phyloP scores from a whole-genome alignment of 2,113 vertebrate species.

The Dicerorhinus sumatrensis region DNA sequence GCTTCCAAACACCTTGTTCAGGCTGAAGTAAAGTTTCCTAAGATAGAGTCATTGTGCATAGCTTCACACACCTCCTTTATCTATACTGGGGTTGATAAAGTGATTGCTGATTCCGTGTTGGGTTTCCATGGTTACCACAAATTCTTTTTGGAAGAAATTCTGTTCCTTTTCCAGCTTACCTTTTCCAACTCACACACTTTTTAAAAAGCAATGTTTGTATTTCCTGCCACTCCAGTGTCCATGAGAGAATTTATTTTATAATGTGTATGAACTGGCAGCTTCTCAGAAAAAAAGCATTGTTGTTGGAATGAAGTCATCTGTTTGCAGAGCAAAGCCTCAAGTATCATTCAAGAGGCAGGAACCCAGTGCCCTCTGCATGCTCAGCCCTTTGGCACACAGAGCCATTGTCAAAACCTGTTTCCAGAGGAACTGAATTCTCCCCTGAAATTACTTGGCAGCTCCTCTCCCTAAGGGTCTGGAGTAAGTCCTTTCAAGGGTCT shows the following conservation, averaged over 20 bases:
- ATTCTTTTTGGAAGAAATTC: slow-evolving; percentile 50
- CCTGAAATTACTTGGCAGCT: slow-evolving; percentile 81
- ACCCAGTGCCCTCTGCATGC: slow-evolving; percentile 58
- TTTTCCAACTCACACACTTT: slow-evolving; percentile 58
- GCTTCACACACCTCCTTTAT: not conserved
- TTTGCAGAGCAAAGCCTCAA: slow-evolving; percentile 76
- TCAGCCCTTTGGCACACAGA: slow-evolving; percentile 78
- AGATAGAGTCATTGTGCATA: not conserved
- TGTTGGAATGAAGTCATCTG: slow-evolving; percentile 80
- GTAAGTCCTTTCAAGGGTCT: slow-evolving; percentile 76
- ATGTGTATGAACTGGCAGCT: slow-evolving; percentile 31
- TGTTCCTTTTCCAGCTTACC: slow-evolving; percentile 63
- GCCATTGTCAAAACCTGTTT: slow-evolving; percentile 85
- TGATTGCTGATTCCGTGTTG: slow-evolving; percentile 50
- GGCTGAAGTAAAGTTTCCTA: not conserved
- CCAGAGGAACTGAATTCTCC: slow-evolving; percentile 84
- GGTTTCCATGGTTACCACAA: slow-evolving; percentile 58
- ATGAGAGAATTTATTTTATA: slow-evolving; percentile 66
- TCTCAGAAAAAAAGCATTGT: slow-evolving; percentile 66
- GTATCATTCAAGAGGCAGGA: slow-evolving; percentile 63
- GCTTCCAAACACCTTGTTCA: not conserved
- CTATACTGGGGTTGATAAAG: not conserved
- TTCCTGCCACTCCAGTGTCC: slow-evolving; percentile 68
- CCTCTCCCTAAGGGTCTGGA: slow-evolving; percentile 68
- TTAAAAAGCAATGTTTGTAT: slow-evolving; percentile 58